Evolutionary conservation across 2,113 vertebrate species (phyloP).

Genomic region (Chloropsis hardwickii): DNA sequence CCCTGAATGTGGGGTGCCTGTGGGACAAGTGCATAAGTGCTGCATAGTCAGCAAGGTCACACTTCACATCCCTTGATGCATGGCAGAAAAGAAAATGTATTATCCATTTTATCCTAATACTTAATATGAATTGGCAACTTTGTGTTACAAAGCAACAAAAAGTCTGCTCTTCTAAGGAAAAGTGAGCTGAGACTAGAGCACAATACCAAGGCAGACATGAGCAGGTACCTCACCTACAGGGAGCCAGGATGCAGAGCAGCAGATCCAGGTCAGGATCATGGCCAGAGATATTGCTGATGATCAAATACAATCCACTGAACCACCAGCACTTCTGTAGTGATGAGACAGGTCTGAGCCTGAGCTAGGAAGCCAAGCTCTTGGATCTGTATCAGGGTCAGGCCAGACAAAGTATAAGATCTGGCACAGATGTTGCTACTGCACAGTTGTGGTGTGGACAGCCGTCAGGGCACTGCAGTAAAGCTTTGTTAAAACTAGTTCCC

Average conservation of each 20-base stretch:
- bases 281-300: not conserved
- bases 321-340: not conserved
- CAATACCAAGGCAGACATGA: not conserved
- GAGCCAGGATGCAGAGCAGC: not conserved
- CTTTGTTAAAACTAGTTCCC: not conserved
- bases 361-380: not conserved
- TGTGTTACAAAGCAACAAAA: not conserved
- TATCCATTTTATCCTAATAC: not conserved
- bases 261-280: not conserved
- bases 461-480: not conserved
- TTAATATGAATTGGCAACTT: not conserved
- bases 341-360: not conserved
- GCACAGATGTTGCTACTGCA: not conserved
- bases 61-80: not conserved
- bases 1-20: fast-evolving
- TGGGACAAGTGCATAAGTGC: fast-evolving
- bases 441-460: not conserved
- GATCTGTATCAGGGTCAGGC: not conserved
- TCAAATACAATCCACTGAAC: not conserved
- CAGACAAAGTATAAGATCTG: not conserved
- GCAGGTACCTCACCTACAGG: not conserved
- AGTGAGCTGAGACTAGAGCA: not conserved
- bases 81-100: not conserved
- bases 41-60: not conserved
- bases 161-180: not conserved